Evolutionary conservation across 2,888 invertebrate species (phyloP).

Genomic region (Nebria brevicollis): DNA sequence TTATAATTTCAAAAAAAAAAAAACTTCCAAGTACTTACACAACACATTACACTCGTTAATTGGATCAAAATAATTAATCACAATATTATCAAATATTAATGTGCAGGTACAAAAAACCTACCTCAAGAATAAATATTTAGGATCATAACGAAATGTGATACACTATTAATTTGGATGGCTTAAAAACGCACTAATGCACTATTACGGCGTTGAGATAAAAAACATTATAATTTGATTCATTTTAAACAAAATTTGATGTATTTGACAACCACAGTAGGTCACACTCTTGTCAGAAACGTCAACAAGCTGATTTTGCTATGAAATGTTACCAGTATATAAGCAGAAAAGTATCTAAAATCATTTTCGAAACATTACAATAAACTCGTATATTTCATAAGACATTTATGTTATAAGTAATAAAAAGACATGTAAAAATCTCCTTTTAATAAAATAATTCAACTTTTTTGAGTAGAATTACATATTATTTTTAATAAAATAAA

Average conservation of each 20-base stretch:
- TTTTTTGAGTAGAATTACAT: neutral
- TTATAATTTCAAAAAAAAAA: conserved; percentile 32
- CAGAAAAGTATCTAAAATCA: neutral
- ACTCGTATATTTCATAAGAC: no score
- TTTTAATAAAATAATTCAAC: neutral
- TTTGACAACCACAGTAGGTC: conserved; percentile 34
- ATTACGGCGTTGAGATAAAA: conserved; percentile 10
- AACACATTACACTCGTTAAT: conserved; percentile 2
- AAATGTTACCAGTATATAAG: neutral
- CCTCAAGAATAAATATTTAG: conserved; percentile 39
- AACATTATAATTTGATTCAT: conserved; percentile 29
- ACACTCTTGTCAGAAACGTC: conserved; percentile 44
- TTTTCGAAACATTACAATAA: no score
- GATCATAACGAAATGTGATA: conserved; percentile 6
- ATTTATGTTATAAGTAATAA: neutral
- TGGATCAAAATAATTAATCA: neutral
- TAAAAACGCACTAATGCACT: conserved; percentile 18
- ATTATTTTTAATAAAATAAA: neutral
- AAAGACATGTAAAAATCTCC: neutral
- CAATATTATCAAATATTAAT: neutral
- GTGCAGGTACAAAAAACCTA: conserved; percentile 6
- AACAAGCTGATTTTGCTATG: conserved; percentile 33
- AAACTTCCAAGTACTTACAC: neutral
- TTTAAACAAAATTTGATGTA: conserved; percentile 34
- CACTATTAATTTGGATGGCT: conserved; percentile 8